Conservation (phyloP, 1,140 invertebrate species). For the Leptinotarsa lineolata region DNA sequence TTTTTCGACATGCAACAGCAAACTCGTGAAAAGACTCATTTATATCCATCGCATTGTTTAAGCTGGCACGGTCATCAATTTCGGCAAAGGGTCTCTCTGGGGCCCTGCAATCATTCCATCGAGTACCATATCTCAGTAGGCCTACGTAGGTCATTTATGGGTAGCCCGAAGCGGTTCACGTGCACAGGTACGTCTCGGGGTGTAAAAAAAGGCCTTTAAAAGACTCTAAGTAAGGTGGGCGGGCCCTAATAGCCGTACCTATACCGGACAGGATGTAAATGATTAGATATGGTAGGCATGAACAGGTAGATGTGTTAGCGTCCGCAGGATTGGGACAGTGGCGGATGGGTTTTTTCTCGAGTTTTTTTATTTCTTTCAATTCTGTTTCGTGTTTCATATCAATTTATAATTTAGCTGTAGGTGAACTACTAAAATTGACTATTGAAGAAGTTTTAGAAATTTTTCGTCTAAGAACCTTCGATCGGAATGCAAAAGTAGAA, state of each 20-base stretch:
- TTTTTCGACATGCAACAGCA: conserved; percentile 6
- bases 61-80: conserved; percentile 19
- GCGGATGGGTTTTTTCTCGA: conserved; percentile 5
- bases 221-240: conserved; percentile 34
- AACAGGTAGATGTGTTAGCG: conserved; percentile 23
- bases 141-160: conserved; percentile 28
- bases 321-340: background rate
- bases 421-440: background rate
- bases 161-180: conserved; percentile 18
- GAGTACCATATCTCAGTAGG: conserved; percentile 10
- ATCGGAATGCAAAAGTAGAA: no score
- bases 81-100: conserved; percentile 7
- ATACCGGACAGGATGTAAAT: conserved; percentile 32
- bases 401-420: background rate
- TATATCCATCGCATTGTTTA: conserved; percentile 22
- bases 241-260: conserved; percentile 22
- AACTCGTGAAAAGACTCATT: conserved; percentile 23
- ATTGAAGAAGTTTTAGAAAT: no score
- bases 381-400: background rate
- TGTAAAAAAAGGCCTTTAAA: conserved; percentile 32
- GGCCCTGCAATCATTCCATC: conserved; percentile 11
- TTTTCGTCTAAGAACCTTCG: no score
- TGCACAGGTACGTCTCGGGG: conserved; percentile 24
- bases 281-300: conserved; percentile 26
- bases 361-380: background rate